These are phyloP conservation scores for Sebastes cheni DNA, from an alignment of 2,797 vertebrate genomes.

Conservation along the genomic window DNA sequence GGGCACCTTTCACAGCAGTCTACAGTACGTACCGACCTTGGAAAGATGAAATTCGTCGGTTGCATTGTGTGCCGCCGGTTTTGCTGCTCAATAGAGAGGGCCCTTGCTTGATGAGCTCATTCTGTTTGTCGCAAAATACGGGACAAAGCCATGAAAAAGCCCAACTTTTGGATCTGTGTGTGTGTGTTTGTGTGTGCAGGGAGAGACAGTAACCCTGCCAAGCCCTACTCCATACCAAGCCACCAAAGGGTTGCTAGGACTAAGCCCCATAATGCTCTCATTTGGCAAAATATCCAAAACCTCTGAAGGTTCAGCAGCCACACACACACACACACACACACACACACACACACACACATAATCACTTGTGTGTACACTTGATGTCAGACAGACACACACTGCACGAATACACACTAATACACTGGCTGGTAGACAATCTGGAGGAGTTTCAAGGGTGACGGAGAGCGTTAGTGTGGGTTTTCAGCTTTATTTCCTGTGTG, in stretches of 20 bases:
- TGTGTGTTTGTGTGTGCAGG: conserved; percentile 22
- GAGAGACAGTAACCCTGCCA: conserved; percentile 68
- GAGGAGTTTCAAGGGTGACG: conserved; percentile 75
- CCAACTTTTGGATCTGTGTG: conserved; percentile 50
- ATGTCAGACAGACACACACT: conserved; percentile 28
- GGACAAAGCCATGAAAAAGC: conserved; percentile 73
- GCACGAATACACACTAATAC: conserved; percentile 40
- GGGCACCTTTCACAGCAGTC: conserved; percentile 44
- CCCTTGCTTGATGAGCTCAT: conserved; percentile 55
- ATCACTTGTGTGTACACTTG: conserved; percentile 33
- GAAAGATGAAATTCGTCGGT: conserved; percentile 35
- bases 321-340: background rate
- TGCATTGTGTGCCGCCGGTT: conserved; percentile 45
- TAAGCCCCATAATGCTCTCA: conserved; percentile 83
- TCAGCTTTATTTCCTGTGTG: conserved; percentile 36
- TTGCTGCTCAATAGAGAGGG: conserved; percentile 51
- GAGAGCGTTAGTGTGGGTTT: conserved; percentile 56
- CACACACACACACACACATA: background rate
- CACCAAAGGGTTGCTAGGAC: conserved; percentile 77
- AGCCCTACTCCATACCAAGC: conserved; percentile 71
- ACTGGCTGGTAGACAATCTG: conserved; percentile 74
- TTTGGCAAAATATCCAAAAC: conserved; percentile 78
- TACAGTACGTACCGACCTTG: conserved; percentile 42
- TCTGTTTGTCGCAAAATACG: conserved; percentile 69
- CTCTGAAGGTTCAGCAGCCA: conserved; percentile 66